Percentiles rank a stretch among this genome's conserved stretches.
Evolutionary conservation across 2,113 vertebrate genomes (phyloP).

Genomic region (Sardina pilchardus): DNA sequence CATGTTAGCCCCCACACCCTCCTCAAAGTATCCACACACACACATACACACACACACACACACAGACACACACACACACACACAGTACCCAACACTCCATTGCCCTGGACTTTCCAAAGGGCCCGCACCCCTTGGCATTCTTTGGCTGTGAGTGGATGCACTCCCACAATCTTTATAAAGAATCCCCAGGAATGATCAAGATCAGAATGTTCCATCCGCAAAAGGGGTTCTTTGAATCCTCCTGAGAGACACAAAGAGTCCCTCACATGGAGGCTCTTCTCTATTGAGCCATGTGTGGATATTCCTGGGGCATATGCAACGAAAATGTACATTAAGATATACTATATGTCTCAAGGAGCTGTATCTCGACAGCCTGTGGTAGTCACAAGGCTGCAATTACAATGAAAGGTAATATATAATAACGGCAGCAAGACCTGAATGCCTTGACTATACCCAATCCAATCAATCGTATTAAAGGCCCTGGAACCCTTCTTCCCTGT

Average conservation of each 20-base stretch:
- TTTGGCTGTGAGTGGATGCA: not conserved
- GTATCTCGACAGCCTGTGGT: not conserved
- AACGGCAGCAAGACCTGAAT: not conserved
- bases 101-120: not conserved
- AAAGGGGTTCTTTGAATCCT: not conserved
- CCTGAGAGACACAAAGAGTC: not conserved
- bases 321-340: not conserved
- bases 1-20: conserved; percentile 7
- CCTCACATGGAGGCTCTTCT: not conserved
- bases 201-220: not conserved
- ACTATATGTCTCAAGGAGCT: not conserved
- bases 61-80: not conserved
- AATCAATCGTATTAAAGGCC: not conserved
- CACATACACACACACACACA: not conserved
- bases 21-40: not conserved
- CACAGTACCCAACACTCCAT: not conserved
- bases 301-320: not conserved
- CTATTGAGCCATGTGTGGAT: not conserved
- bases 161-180: not conserved
- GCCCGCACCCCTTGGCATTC: conserved; percentile 10
- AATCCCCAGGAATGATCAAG: not conserved
- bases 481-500: not conserved
- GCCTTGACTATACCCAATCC: not conserved
- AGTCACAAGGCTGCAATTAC: not conserved
- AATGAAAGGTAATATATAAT: not conserved